Conservation (phyloP, 1,140 invertebrate species). For the Saxidomus purpurata region DNA sequence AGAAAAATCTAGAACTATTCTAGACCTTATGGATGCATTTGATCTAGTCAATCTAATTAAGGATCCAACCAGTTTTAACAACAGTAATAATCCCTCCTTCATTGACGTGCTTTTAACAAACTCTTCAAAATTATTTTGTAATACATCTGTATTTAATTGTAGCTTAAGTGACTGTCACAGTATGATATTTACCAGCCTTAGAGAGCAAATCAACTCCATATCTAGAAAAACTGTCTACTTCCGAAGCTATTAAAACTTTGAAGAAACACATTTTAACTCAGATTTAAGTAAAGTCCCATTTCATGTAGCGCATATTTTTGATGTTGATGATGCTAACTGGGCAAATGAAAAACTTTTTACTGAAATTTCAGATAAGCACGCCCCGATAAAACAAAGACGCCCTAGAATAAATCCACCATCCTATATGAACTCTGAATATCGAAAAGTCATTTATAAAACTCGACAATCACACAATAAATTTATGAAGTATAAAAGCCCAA, state of each 20-base stretch:
- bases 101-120: slow-evolving; percentile 62
- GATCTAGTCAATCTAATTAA: slow-evolving; percentile 40
- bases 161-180: slow-evolving; percentile 49
- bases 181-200: background rate
- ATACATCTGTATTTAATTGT: slow-evolving; percentile 11
- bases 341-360: background rate
- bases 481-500: background rate
- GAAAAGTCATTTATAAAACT: background rate
- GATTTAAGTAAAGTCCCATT: background rate
- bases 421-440: background rate
- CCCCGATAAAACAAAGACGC: background rate
- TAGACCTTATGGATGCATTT: slow-evolving; percentile 14
- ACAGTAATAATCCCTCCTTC: background rate
- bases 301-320: background rate
- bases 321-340: background rate
- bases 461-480: background rate
- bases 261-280: background rate
- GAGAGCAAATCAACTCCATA: background rate
- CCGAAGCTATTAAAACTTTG: slow-evolving; percentile 21
- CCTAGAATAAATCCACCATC: background rate
- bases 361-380: slow-evolving; percentile 5
- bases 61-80: slow-evolving; percentile 44
- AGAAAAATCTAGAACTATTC: slow-evolving; percentile 31
- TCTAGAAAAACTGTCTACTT: background rate
- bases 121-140: background rate